These are phyloP conservation scores for Melipona quadrifasciata DNA, from an alignment of 1,140 invertebrate genomes.

Conservation along the genomic window DNA sequence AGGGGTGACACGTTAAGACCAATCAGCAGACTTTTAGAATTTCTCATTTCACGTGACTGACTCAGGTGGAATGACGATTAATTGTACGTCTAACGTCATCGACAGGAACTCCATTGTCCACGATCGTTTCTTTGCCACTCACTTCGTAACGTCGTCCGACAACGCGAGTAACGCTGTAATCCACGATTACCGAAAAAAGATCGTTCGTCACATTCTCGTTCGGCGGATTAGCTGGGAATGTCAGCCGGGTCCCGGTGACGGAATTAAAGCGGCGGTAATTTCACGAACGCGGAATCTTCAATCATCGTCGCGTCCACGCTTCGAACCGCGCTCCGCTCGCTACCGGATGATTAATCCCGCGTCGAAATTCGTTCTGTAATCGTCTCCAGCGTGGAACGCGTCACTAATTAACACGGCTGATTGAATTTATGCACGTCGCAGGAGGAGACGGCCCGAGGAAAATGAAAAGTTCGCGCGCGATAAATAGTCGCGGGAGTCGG, in stretches of 20 bases:
- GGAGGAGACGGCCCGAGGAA: background rate
- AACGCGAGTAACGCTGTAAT: background rate
- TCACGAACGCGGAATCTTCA: background rate
- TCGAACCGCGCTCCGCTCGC: background rate
- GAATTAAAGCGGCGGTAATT: slow-evolving; percentile 13
- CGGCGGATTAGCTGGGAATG: background rate
- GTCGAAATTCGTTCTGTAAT: slow-evolving; percentile 17
- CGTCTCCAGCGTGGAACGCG: background rate
- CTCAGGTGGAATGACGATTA: too few relatives aligned
- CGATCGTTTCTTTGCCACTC: background rate
- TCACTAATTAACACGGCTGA: background rate
- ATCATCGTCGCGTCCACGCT: background rate
- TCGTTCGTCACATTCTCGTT: background rate
- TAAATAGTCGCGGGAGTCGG: background rate
- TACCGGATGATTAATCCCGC: slow-evolving; percentile 5
- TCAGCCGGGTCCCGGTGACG: background rate
- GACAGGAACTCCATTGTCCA: background rate
- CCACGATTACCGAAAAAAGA: background rate
- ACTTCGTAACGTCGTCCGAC: background rate
- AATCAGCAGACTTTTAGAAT: too few relatives aligned
- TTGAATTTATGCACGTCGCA: background rate
- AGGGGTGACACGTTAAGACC: too few relatives aligned
- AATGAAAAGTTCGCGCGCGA: slow-evolving; percentile 14
- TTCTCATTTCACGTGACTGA: too few relatives aligned
- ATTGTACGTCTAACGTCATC: background rate